A percentile compares a stretch with the other conserved stretches of the same genome.
Evolutionary conservation across 2,113 vertebrate species (phyloP).

Genomic region (Nyctereutes procyonoides): DNA sequence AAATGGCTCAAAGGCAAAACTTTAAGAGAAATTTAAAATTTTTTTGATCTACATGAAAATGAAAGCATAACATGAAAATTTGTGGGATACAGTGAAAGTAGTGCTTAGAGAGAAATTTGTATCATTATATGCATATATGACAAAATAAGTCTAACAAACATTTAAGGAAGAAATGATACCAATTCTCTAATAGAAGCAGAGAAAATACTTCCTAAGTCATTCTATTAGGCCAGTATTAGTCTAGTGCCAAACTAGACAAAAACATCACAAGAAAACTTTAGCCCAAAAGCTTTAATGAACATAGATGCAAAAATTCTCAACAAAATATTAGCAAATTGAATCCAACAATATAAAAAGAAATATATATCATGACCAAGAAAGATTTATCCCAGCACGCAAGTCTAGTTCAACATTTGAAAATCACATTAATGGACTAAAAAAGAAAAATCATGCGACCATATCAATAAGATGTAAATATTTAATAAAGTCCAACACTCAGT

Average conservation of each 20-base stretch:
- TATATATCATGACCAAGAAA: not conserved
- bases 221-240: not conserved
- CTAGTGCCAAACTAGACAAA: not conserved
- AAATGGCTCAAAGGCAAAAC: not conserved
- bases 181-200: not conserved
- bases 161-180: not conserved
- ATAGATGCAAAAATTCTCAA: not conserved
- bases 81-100: not conserved
- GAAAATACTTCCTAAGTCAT: not conserved
- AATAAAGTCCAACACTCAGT: not conserved
- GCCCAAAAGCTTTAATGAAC: not conserved
- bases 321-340: not conserved
- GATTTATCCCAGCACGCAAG: not conserved
- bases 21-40: not conserved
- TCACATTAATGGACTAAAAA: not conserved
- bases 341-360: not conserved
- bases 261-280: not conserved
- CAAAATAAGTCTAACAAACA: not conserved
- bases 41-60: not conserved
- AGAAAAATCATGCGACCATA: not conserved
- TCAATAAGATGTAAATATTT: not conserved
- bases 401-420: not conserved
- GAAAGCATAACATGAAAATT: not conserved
- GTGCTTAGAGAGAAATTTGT: not conserved
- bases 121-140: not conserved